These are phyloP conservation scores for Drosophila setifemur DNA, from an alignment of 1,140 invertebrate genomes.

Conservation along the genomic window DNA sequence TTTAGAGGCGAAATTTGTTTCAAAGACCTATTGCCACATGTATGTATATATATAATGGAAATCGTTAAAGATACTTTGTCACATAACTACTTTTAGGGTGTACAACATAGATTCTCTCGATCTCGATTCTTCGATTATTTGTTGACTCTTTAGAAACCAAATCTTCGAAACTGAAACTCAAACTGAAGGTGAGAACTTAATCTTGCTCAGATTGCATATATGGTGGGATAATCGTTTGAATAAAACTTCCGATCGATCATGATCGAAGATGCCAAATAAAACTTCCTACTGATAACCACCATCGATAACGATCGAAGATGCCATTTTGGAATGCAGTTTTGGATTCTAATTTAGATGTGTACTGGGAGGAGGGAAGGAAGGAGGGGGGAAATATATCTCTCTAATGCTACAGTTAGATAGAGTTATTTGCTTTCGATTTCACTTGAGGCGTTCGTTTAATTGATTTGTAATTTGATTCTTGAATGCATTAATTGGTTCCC, in stretches of 20 bases:
- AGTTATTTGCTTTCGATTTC: conserved; percentile 37
- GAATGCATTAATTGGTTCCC: conserved; percentile 71
- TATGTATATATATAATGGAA: conserved; percentile 29
- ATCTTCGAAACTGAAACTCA: conserved; percentile 1
- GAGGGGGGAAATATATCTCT: too few relatives aligned
- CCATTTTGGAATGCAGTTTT: conserved; percentile 35
- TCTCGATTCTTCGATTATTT: background rate
- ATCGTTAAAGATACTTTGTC: conserved; percentile 56
- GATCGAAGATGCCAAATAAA: conserved; percentile 23
- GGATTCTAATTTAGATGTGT: conserved; percentile 3
- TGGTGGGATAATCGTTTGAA: conserved; percentile 81
- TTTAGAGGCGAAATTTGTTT: background rate
- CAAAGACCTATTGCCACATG: conserved; percentile 19
- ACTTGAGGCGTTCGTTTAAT: conserved; percentile 57
- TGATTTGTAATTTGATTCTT: conserved; percentile 64
- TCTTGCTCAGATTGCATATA: conserved; percentile 52
- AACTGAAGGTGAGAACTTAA: conserved; percentile 17
- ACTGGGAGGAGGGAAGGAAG: too few relatives aligned
- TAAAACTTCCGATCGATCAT: conserved; percentile 32
- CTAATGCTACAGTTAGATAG: conserved; percentile 10
- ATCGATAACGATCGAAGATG: conserved; percentile 28
- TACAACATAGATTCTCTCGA: conserved; percentile 52
- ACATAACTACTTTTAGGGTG: conserved; percentile 25
- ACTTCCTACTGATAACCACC: too few relatives aligned
- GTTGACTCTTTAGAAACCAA: conserved; percentile 2